These are phyloP conservation scores for Theonella swinhoei DNA, from an alignment of 37 sponge, comb jelly and placozoan species.

Conservation along the genomic window DNA sequence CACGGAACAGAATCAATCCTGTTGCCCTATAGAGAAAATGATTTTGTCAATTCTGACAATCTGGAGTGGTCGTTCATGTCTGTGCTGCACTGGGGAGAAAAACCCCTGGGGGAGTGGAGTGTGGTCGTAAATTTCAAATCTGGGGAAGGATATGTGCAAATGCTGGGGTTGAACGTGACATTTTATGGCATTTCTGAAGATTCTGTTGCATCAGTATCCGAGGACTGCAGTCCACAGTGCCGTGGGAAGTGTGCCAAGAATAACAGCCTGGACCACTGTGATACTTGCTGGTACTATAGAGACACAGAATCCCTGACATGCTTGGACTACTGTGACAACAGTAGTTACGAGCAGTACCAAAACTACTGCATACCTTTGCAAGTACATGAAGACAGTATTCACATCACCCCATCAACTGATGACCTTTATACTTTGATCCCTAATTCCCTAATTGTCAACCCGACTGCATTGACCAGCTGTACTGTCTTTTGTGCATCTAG, in stretches of 20 bases:
- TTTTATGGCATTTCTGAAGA: not conserved
- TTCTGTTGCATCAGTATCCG: not conserved
- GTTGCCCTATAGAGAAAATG: conserved; percentile 45
- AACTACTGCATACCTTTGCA: not conserved
- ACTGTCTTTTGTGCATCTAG: too few species aligned
- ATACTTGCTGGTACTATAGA: not conserved
- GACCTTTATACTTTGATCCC: too few species aligned
- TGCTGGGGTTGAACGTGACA: not conserved
- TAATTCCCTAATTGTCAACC: too few species aligned
- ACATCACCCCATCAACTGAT: too few species aligned
- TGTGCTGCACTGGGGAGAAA: not conserved
- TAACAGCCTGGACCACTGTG: not conserved
- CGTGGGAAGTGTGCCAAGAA: not conserved
- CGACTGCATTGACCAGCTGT: too few species aligned
- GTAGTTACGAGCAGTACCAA: not conserved
- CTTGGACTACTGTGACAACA: not conserved
- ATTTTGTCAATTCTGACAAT: conserved; percentile 27
- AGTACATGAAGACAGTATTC: too few species aligned
- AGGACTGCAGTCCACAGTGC: not conserved
- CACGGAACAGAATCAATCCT: conserved; percentile 60
- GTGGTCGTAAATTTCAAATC: not conserved
- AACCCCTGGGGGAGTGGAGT: not conserved
- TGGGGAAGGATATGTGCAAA: not conserved
- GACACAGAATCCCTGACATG: not conserved
- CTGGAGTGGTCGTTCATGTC: conserved; percentile 5